Evolutionary conservation across 2,888 invertebrate species (phyloP).

Genomic region (Phanerotoma sp.): DNA sequence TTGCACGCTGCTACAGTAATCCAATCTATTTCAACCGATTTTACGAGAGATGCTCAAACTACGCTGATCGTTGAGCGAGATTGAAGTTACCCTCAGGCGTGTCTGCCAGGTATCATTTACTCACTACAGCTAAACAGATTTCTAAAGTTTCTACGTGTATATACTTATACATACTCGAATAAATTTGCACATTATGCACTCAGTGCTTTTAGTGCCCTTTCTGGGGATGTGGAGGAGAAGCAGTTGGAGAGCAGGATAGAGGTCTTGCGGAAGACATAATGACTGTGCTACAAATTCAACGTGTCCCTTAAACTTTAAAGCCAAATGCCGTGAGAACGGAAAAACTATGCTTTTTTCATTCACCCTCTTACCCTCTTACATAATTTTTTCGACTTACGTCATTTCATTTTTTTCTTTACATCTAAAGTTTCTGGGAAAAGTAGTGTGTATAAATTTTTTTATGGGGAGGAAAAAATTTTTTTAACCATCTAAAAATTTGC

Average conservation of each 20-base stretch:
- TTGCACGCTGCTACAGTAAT: slow-evolving; percentile 5
- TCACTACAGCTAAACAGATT: slow-evolving; percentile 3
- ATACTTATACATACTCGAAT: background rate
- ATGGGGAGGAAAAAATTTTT: too few species aligned
- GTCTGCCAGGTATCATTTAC: slow-evolving; percentile 9
- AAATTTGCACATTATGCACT: background rate
- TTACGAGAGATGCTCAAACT: slow-evolving; percentile 13
- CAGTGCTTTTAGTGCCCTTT: background rate
- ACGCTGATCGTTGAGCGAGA: slow-evolving; percentile 5
- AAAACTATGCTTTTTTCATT: background rate
- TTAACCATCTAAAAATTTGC: too few species aligned
- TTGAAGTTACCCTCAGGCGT: slow-evolving; percentile 7
- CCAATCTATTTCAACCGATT: slow-evolving; percentile 23
- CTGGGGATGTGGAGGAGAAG: background rate
- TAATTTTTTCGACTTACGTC: too few species aligned
- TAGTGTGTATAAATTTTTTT: too few species aligned
- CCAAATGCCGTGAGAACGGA: background rate
- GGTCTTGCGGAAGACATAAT: slow-evolving; percentile 3
- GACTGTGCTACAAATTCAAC: slow-evolving; percentile 1
- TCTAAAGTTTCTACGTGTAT: slow-evolving; percentile 1
- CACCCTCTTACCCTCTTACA: too few species aligned
- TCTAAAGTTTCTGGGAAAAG: too few species aligned
- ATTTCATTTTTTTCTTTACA: too few species aligned
- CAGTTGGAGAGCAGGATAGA: background rate
- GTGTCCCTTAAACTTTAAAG: background rate